Evolutionary conservation across 2,797 vertebrate genomes (phyloP).

Genomic region (Acestrorhynchus altus): DNA sequence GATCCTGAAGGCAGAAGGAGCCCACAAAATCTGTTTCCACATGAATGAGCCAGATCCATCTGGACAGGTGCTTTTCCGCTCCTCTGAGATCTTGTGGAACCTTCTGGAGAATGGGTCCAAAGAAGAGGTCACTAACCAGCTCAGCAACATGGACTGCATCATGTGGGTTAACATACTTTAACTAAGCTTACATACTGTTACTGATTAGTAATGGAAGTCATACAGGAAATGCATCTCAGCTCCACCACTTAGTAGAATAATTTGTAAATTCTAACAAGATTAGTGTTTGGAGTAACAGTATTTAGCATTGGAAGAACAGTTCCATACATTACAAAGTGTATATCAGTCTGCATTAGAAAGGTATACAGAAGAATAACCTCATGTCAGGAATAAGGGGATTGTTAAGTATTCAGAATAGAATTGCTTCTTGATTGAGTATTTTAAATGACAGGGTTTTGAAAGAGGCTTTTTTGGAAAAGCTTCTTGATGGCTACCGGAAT

Average conservation of each 20-base stretch:
- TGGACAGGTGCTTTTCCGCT: slow-evolving; percentile 83
- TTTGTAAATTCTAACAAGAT: background rate
- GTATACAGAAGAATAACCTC: background rate
- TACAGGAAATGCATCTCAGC: background rate
- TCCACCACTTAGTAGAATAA: background rate
- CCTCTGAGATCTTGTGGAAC: slow-evolving; percentile 92
- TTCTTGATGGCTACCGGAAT: slow-evolving; percentile 71
- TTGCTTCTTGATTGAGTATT: slow-evolving; percentile 18
- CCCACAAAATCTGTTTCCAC: slow-evolving; percentile 84
- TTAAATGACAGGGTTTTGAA: slow-evolving; percentile 82
- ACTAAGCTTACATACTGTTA: too few species aligned
- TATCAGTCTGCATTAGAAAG: background rate
- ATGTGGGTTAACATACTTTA: slow-evolving; percentile 76
- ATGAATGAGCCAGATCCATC: slow-evolving; percentile 85
- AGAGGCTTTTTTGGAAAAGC: slow-evolving; percentile 82
- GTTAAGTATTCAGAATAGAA: background rate
- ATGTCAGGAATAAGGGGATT: background rate
- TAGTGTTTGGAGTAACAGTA: background rate
- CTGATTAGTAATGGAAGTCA: background rate
- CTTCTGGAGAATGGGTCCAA: slow-evolving; percentile 85
- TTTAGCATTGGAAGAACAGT: background rate
- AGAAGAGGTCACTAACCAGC: slow-evolving; percentile 83
- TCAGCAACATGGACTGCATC: slow-evolving; percentile 88
- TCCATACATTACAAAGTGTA: background rate
- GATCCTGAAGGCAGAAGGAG: slow-evolving; percentile 85